Evolutionary conservation across 2,113 vertebrate genomes (phyloP), one percentile per base, ranked within the genome.

Genomic region (Empidonax traillii): DNA sequence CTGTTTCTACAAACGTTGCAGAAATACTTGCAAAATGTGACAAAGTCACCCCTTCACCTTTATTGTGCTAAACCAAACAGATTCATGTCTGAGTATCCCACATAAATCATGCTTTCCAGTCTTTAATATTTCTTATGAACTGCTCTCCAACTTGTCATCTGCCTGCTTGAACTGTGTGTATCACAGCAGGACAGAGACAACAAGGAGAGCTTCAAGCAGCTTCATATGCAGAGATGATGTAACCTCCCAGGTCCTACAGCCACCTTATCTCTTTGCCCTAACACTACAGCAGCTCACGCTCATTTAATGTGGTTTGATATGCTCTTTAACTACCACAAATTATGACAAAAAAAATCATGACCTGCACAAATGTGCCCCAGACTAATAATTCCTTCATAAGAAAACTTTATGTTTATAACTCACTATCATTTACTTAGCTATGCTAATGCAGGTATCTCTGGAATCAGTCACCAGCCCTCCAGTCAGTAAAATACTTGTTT

Each of bases 31-130:
- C 46, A 65, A 78, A 86, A 75, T 35, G 19, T 71, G 61, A 90
- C 75, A 73, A 85, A 89, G 81, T 94, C 91, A 96, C 49, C 46
- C n/a, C 44, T 93, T 91, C 8, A 37, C 44, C 15, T 82, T 85
- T 52, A 75, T 61, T 71, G 41, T 87, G 62, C 39, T 76, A 78
- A 74, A 37, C 3, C n/a, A 59, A 61, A 84, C 20, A 89, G 28
- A 88, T 41, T 74, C n/a, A 85, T 22, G 15, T 43, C 33, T 67
- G n/a, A 62, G 43, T 63, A 46, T 33, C 17, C 41, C 78, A 76
- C 13, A 65, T 10, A 76, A 62, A 72, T 58, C 4, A 41, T 18
- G 24, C 49, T 72, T 85, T 84, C 8, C 16, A 49, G 13, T 52
- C 37, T 49, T 76, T 53, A 59, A 39, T 59, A 46, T 62, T 89